Evolutionary conservation across 2,888 invertebrate genomes (phyloP).

Genomic region (Drosophila percnosoma): DNA sequence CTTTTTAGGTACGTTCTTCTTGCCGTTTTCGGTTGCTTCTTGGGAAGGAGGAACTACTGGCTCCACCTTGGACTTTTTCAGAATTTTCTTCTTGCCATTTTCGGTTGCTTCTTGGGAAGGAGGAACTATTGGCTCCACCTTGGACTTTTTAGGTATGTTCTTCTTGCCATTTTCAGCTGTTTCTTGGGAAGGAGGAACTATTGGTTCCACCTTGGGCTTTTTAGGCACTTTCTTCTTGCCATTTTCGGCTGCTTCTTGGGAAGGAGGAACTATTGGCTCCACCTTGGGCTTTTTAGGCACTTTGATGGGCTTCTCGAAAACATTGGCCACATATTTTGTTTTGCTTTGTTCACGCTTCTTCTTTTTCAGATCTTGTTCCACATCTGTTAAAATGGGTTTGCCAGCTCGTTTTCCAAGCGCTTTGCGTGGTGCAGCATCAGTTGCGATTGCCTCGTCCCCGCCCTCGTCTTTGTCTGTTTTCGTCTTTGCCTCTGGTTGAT

Average conservation of each 20-base stretch:
- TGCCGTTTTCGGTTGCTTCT: neutral
- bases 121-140: constrained; percentile 9
- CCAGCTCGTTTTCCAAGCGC: constrained; percentile 81
- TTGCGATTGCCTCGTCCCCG: constrained; percentile 12
- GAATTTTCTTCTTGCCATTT: neutral
- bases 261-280: neutral
- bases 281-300: constrained; percentile 62
- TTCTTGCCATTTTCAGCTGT: neutral
- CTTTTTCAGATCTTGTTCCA: constrained; percentile 81
- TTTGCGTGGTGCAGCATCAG: constrained; percentile 55
- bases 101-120: neutral
- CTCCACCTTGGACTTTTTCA: constrained; percentile 46
- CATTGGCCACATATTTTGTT: constrained; percentile 83
- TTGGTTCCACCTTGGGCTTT: constrained; percentile 39
- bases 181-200: neutral
- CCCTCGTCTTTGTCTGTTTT: constrained; percentile 32
- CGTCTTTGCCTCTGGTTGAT: constrained; percentile 48
- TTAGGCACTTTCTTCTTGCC: constrained; percentile 65
- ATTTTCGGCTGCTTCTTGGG: neutral
- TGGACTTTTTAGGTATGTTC: constrained; percentile 58
- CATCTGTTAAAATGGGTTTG: constrained; percentile 76
- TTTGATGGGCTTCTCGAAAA: constrained; percentile 83
- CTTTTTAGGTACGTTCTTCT: constrained; percentile 50
- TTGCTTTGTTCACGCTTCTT: constrained; percentile 80
- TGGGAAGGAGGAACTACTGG: neutral